Base-by-base conservation (phyloP, 1,140 invertebrate genomes). In the Cylas formicarius region DNA sequence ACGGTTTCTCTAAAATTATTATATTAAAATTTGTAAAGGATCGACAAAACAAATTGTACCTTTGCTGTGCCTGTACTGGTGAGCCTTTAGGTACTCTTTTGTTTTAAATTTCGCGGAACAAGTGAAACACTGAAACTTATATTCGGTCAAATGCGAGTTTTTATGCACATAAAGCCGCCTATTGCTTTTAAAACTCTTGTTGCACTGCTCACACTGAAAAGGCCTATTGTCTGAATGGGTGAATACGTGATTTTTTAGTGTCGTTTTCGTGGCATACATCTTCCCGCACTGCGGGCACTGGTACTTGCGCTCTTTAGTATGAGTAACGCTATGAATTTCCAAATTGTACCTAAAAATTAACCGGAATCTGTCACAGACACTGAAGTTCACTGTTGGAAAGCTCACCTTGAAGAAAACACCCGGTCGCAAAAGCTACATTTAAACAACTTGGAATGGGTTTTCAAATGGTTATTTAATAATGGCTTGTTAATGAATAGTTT, bases 21-120 rank as follows among this genome's bases (percentile, higher is more conserved):
- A 26, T 6, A 16, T 34, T 11, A 24, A 39, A 11, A 39, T 21
- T 24, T 3, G 9, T 19, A 44, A 44, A 11, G n/a, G 0, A n/a
- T n/a, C n/a, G n/a, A n/a, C n/a, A 34, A 0, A 9, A 7, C 16
- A 16, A 33, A 7, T 11, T 21, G 42, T 43, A 42, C 46, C 46
- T 22, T 47, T 53, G 27, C 52, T 42, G 27, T 60, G 58, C 33
- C 53, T 60, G 21, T 50, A 51, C 48, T 57, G 43, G 29, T 60
- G 58, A 11, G 46, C 48, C 14, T 56, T 60, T 13, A 60, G 47
- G 34, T 58, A 58, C 23, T 57, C 49, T 35, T 60, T 60, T 7
- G 52, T 44, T 44, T 45, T 53, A 32, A 58, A 60, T 46, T 52
- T 53, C 10, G 41, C 50, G 10, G 46, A 35, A 26, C 58, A 60